Evolutionary conservation across 2,888 invertebrate species (phyloP).

Genomic region (Thelaira solivaga): DNA sequence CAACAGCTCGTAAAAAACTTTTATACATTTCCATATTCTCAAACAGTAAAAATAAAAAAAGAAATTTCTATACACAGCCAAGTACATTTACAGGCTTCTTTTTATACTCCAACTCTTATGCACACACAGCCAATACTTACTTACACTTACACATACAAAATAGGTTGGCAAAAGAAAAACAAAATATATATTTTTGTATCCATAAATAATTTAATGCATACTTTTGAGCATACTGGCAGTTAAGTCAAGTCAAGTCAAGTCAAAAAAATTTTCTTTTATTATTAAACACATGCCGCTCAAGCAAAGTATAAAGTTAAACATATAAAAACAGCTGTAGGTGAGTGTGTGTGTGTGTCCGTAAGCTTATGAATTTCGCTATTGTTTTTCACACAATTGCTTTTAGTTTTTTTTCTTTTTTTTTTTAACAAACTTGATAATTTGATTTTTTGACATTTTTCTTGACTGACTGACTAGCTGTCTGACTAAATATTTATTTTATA

Average conservation of each 20-base stretch:
- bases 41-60: neutral
- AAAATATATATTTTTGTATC: constrained; percentile 12
- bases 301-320: no score
- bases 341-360: no score
- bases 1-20: constrained; percentile 34
- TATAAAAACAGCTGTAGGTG: no score
- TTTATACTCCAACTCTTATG: neutral
- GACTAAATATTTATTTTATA: no score
- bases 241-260: constrained; percentile 27
- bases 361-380: neutral
- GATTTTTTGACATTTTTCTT: constrained; percentile 45
- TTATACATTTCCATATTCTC: constrained; percentile 28
- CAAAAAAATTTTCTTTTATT: constrained; percentile 20
- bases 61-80: no score
- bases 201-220: constrained; percentile 58
- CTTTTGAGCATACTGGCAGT: constrained; percentile 24
- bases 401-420: constrained; percentile 7
- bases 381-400: neutral
- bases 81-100: constrained; percentile 16
- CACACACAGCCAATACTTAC: neutral
- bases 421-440: constrained; percentile 6
- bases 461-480: no score
- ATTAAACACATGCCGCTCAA: neutral
- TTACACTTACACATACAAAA: neutral
- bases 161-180: no score